These are phyloP conservation scores for Chrysolina americana DNA, from an alignment of 2,888 invertebrate species.

Conservation along the genomic window DNA sequence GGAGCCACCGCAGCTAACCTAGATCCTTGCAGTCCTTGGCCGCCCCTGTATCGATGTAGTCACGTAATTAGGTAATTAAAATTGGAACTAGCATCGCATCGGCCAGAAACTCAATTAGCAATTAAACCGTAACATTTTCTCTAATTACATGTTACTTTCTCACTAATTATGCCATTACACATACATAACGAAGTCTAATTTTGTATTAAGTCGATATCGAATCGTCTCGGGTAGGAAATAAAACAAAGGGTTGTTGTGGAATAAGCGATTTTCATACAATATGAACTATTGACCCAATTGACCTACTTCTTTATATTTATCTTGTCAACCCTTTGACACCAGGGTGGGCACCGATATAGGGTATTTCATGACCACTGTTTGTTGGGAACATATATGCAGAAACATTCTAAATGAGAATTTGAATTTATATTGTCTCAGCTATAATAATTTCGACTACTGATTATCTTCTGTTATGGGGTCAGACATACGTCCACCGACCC, in stretches of 20 bases:
- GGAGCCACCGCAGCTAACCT: conserved; percentile 21
- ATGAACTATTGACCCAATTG: background rate
- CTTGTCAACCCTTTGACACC: too few relatives aligned
- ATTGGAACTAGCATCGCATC: conserved; percentile 73
- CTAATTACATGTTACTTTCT: conserved; percentile 74
- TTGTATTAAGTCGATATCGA: conserved; percentile 48
- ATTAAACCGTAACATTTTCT: conserved; percentile 75
- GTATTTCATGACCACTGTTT: too few relatives aligned
- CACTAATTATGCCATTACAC: conserved; percentile 69
- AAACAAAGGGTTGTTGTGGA: conserved; percentile 19
- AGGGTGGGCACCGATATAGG: too few relatives aligned
- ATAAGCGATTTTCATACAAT: background rate
- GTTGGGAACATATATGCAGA: too few relatives aligned
- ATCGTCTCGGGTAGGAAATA: conserved; percentile 21
- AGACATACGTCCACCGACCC: too few relatives aligned
- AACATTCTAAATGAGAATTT: too few relatives aligned
- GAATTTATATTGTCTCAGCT: too few relatives aligned
- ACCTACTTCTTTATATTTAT: too few relatives aligned
- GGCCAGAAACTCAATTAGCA: conserved; percentile 75
- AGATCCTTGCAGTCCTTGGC: conserved; percentile 40
- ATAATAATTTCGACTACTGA: too few relatives aligned
- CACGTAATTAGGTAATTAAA: conserved; percentile 75
- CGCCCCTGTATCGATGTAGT: conserved; percentile 62
- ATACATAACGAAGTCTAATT: conserved; percentile 53
- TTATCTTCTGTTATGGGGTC: too few relatives aligned